These are phyloP conservation scores for Etheostoma cragini DNA, from an alignment of 2,113 vertebrate species.

Conservation along the genomic window DNA sequence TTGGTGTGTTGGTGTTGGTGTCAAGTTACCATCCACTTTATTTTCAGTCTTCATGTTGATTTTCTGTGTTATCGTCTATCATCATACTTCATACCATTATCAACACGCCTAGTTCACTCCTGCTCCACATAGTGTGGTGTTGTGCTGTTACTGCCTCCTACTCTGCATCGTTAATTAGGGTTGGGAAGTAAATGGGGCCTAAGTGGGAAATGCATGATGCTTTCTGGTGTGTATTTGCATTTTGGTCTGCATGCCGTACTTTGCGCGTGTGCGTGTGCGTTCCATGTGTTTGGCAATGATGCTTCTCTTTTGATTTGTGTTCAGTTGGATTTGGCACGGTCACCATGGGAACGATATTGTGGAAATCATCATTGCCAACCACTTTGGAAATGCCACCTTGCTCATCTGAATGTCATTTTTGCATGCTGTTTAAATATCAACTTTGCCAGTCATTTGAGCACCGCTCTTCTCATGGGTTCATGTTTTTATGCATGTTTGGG, in stretches of 20 bases:
- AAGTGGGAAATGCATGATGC: slow-evolving; percentile 57
- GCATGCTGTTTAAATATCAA: slow-evolving; percentile 54
- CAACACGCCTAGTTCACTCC: slow-evolving; percentile 6
- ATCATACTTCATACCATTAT: slow-evolving; percentile 22
- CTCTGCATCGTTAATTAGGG: slow-evolving; percentile 23
- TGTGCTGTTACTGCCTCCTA: slow-evolving; percentile 22
- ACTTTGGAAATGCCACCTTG: slow-evolving; percentile 38
- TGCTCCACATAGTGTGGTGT: slow-evolving; percentile 21
- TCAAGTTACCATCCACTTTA: not conserved
- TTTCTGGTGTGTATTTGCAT: slow-evolving; percentile 29
- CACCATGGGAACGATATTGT: slow-evolving; percentile 37
- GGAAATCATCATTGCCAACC: slow-evolving; percentile 66
- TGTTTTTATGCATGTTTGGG: slow-evolving; percentile 47
- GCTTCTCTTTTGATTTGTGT: slow-evolving; percentile 14
- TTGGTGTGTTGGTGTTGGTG: slow-evolving; percentile 21
- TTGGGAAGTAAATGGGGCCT: slow-evolving; percentile 72
- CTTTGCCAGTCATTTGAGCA: slow-evolving; percentile 1
- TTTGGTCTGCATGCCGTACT: slow-evolving; percentile 60
- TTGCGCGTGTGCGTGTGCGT: not conserved
- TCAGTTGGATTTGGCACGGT: slow-evolving; percentile 41
- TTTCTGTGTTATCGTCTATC: slow-evolving; percentile 2
- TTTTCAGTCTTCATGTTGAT: slow-evolving; percentile 16
- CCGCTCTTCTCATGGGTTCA: slow-evolving; percentile 9
- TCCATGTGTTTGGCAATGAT: slow-evolving; percentile 67
- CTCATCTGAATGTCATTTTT: slow-evolving; percentile 60